Conservation (phyloP, 2,888 invertebrate genomes). For the Cheilosia soror region DNA sequence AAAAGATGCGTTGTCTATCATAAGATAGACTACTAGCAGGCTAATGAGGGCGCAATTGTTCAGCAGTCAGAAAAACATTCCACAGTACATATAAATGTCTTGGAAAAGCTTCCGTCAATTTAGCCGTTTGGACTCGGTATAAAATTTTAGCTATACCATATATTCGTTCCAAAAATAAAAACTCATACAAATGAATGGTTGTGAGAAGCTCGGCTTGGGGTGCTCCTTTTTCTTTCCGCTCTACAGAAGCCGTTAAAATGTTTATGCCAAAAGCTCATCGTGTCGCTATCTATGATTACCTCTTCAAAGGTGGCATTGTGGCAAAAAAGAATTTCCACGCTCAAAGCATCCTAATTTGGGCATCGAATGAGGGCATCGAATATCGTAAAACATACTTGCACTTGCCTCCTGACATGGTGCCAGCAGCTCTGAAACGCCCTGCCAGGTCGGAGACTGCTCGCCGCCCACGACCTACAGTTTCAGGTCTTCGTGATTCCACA, state of each 20-base stretch:
- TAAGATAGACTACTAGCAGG: too few relatives aligned
- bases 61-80: too few relatives aligned
- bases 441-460: conserved; percentile 93
- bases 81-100: too few relatives aligned
- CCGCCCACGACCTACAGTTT: conserved; percentile 89
- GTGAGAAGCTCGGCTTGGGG: too few relatives aligned
- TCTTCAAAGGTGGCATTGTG: conserved; percentile 99
- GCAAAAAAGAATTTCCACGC: conserved; percentile 98
- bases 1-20: too few relatives aligned
- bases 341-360: conserved; percentile 98
- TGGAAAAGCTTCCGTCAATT: too few relatives aligned
- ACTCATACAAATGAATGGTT: too few relatives aligned
- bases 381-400: conserved; percentile 97
- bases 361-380: conserved; percentile 99
- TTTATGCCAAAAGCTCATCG: conserved; percentile 99
- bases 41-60: too few relatives aligned
- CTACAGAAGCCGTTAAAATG: conserved; percentile 87
- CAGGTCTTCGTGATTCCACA: conserved; percentile 88
- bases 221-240: conserved; percentile 81
- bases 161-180: too few relatives aligned
- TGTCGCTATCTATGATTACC: conserved; percentile 97
- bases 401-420: conserved; percentile 99
- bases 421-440: conserved; percentile 97
- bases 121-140: too few relatives aligned
- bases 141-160: too few relatives aligned